Conservation (phyloP, 1,140 invertebrate species). For the Platyscapa corneri region DNA sequence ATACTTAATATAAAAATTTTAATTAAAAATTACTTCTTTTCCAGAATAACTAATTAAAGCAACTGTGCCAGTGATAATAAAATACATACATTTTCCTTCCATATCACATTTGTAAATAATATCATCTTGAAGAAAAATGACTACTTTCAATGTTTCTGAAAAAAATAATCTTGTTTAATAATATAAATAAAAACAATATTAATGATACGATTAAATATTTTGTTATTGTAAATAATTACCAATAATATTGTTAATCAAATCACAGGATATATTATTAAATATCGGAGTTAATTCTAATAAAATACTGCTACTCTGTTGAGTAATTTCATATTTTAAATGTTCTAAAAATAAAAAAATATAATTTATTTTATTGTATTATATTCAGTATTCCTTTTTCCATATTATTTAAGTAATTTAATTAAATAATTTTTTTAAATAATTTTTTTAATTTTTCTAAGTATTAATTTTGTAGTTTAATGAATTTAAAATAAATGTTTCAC, state of each 20-base stretch:
- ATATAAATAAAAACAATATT: background rate
- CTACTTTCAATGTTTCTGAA: constrained; percentile 56
- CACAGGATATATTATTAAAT: constrained; percentile 59
- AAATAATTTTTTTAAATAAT: too few relatives aligned
- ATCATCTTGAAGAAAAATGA: constrained; percentile 63
- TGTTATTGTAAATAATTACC: constrained; percentile 47
- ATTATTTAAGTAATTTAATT: too few relatives aligned
- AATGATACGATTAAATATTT: background rate
- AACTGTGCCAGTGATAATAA: constrained; percentile 75
- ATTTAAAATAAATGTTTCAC: too few relatives aligned
- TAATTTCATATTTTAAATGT: constrained; percentile 63
- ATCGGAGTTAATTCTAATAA: constrained; percentile 58
- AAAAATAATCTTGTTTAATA: background rate
- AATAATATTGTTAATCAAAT: constrained; percentile 58
- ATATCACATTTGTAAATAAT: constrained; percentile 72
- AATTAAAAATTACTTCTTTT: constrained; percentile 70
- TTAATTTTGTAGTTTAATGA: too few relatives aligned
- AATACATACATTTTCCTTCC: constrained; percentile 76
- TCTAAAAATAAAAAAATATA: constrained; percentile 52
- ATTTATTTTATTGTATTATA: too few relatives aligned
- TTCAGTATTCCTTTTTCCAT: too few relatives aligned
- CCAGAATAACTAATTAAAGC: constrained; percentile 74
- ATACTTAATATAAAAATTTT: background rate
- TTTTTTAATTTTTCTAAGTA: too few relatives aligned
- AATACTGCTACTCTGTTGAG: constrained; percentile 55